These are phyloP conservation scores for Bettongia penicillata DNA, from an alignment of 2,113 vertebrate genomes.

Conservation along the genomic window DNA sequence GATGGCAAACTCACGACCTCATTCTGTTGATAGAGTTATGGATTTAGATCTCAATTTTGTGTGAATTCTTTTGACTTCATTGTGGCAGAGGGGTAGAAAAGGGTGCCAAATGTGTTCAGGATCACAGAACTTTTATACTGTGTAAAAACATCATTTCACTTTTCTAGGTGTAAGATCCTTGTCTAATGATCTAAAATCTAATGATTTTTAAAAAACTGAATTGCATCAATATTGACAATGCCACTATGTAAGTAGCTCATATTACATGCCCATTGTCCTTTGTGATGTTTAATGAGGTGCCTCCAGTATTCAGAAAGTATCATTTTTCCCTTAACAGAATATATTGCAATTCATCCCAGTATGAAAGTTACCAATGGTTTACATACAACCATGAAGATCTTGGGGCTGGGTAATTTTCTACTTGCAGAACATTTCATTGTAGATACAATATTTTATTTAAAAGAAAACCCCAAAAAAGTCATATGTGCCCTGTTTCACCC, in stretches of 20 bases:
- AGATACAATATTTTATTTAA: conserved; percentile 29
- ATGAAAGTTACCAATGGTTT: neutral
- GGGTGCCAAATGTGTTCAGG: neutral
- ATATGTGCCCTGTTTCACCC: neutral
- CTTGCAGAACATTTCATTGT: conserved; percentile 34
- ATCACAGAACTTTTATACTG: neutral
- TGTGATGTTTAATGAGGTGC: neutral
- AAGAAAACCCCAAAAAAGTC: neutral
- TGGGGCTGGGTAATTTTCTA: conserved; percentile 5
- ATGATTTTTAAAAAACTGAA: neutral
- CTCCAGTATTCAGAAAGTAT: neutral
- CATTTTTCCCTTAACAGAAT: neutral
- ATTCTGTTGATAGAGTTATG: neutral
- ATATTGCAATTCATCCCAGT: neutral
- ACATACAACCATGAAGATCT: conserved; percentile 24
- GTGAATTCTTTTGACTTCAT: neutral
- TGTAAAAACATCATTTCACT: neutral
- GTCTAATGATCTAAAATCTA: neutral
- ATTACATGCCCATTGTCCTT: neutral
- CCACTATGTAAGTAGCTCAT: neutral
- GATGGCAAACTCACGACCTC: neutral
- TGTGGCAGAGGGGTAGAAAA: neutral
- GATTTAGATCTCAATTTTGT: neutral
- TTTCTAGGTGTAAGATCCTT: neutral
- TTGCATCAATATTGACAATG: neutral